A percentile compares a stretch with the other conserved stretches of the same genome.
Evolutionary conservation across 2,113 vertebrate genomes (phyloP).

Genomic region (Myiopsitta monachus): DNA sequence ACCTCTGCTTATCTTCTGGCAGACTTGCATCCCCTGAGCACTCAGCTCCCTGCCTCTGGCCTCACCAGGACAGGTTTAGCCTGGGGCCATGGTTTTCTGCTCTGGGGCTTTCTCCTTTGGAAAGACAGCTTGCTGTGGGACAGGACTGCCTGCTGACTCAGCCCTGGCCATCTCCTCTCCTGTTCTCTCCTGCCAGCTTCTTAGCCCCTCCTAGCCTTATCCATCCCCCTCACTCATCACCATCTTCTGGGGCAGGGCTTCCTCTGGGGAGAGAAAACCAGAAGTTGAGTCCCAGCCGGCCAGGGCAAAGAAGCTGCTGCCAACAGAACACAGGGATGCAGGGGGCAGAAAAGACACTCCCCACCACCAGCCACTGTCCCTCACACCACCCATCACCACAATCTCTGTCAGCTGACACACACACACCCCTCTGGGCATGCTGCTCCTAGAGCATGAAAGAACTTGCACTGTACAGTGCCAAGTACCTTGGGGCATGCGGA

Average conservation of each 20-base stretch:
- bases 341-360: background rate
- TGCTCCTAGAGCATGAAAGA: background rate
- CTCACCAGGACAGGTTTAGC: background rate
- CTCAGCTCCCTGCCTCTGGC: background rate
- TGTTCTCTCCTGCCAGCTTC: background rate
- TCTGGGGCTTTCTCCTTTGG: background rate
- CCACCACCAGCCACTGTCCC: rapidly evolving
- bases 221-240: background rate
- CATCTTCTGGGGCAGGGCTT: background rate
- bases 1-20: background rate
- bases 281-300: background rate
- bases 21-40: background rate
- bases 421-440: too few relatives aligned
- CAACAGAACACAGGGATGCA: background rate
- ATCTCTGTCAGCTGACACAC: rapidly evolving
- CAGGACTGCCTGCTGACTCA: background rate
- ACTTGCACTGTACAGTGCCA: background rate
- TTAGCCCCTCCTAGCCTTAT: background rate
- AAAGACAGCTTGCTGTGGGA: background rate
- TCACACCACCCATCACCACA: background rate
- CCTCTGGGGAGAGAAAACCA: background rate
- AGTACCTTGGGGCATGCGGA: background rate
- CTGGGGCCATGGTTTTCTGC: rapidly evolving
- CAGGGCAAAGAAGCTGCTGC: background rate
- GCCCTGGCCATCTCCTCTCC: background rate